Evolutionary conservation across 1,140 invertebrate genomes (phyloP), one percentile per base, ranked within the genome.

Genomic region (Drosophila neocordata): DNA sequence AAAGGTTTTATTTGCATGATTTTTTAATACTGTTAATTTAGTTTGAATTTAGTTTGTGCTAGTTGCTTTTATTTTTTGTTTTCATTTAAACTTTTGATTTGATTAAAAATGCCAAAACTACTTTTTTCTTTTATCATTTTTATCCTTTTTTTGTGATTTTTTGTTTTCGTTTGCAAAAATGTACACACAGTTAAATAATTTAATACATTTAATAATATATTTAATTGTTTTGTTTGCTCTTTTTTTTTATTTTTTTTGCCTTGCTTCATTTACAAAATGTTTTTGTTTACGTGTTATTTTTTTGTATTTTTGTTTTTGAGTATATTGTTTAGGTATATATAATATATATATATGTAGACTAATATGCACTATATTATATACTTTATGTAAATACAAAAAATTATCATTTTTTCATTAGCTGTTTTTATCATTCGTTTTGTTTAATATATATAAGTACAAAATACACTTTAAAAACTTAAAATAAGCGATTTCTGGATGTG

Each of bases 381-480:
- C 66, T 85, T 69, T 58, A 35, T 77, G 67, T 78, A 67, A 61
- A 57, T 77, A 74, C 71, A 74, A 71, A 55, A 74, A 68, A 57
- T 61, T 48, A 48, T 48, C 15, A 12, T 18, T 20, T 20, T 48
- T 48, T 11, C 8, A 20, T 48, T 48, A 20, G 41, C 41, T 48
- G 41, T 8, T 11, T 11, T 48, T 48, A 53, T 56, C 59, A 65
- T 63, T 75, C 62, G 56, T 44, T 56, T 63, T 22, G 27, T 69
- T 20, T 59, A 48, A 74, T 58, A 27, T 58, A 27, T 77, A 77
- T 87, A 84, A 84, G 82, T 84, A 84, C 81, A 87, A 76, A 79
- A 80, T 84, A 84, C 81, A 77, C 52, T 59, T 81, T 87, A 81
- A 81, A 81, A 84, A 84, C 82, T 87, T 84, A 84, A 85, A 84